Base-by-base conservation (phyloP, 2,888 invertebrate genomes). In the Drosophila buzzatii region DNA sequence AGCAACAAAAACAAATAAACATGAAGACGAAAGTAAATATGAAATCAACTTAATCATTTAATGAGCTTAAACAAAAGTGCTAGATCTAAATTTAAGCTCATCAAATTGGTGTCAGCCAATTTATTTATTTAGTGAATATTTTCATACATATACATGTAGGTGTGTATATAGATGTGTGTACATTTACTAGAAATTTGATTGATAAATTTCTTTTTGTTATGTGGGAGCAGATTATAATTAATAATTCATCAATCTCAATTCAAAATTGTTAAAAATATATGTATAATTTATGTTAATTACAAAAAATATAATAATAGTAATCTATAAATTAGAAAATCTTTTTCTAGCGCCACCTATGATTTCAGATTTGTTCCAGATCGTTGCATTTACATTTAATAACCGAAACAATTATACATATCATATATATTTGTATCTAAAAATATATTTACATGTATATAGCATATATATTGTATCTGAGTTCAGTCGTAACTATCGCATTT, bases 21-120 rank as follows among this genome's bases (percentile, higher is more conserved):
- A 85, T 90, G 85, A 85, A 90, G 85, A 80, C 89, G 68, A 90
- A 85, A 85, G 90, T 85, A 85, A 85, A 85, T 85, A 85, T 77
- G 27, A 58, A 49, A 67, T 60, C 23, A 77, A 49, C 18, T 61
- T 44, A 78, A 62, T 23, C 61, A 60, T 42, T 59, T 60, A 35
- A 27, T 44, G 10, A 16, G 51, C 9, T 53, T 45, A 53, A 12
- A 14, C 33, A 16, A 27, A 33, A 58, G 10, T 35, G 14, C 31
- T 52, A 51, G 18, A n/a, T 23, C 23, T 37, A 35, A 33, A n/a
- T 65, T 65, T 52, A 53, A 63, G 39, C 31, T n/a, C 16, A 51
- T 44, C 14, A 44, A 39, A 44, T 60, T 63, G 42, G 39, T 66
- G 61, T 39, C 51, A 58, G 14, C 20, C 31, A 45, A 62, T 41